These are phyloP conservation scores for Brachyrhaphis roseni DNA, from an alignment of 2,797 vertebrate genomes.

Conservation along the genomic window DNA sequence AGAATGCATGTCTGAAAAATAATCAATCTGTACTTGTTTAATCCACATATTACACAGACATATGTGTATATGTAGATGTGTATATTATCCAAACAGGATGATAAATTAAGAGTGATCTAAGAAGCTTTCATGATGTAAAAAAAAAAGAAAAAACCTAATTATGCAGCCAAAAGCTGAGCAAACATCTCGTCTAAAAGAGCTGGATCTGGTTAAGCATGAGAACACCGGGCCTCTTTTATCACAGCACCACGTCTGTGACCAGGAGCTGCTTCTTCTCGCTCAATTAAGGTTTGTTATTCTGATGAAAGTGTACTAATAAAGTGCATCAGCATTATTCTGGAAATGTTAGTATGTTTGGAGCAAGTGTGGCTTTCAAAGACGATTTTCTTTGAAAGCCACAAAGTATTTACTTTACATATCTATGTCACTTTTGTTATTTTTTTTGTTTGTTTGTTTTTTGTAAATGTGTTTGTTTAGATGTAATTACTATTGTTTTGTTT, in stretches of 20 bases:
- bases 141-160: slow-evolving; percentile 56
- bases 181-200: slow-evolving; percentile 54
- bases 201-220: slow-evolving; percentile 42
- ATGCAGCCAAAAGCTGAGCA: slow-evolving; percentile 73
- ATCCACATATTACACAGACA: too few relatives aligned
- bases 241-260: slow-evolving; percentile 35
- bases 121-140: slow-evolving; percentile 69
- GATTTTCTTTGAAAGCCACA: too few relatives aligned
- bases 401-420: neutral
- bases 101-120: slow-evolving; percentile 8
- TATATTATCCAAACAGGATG: neutral
- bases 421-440: neutral
- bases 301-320: slow-evolving; percentile 15
- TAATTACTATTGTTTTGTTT: neutral
- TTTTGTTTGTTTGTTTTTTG: neutral
- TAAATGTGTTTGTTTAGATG: neutral
- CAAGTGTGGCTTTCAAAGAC: neutral
- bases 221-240: neutral
- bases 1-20: neutral
- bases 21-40: neutral
- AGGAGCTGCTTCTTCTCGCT: slow-evolving; percentile 42
- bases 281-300: slow-evolving; percentile 56
- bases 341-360: slow-evolving; percentile 5
- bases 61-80: too few relatives aligned
- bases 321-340: slow-evolving; percentile 8